phyloP scores from a whole-genome alignment of 2,888 invertebrate genomes.

The Clostera curtula region DNA sequence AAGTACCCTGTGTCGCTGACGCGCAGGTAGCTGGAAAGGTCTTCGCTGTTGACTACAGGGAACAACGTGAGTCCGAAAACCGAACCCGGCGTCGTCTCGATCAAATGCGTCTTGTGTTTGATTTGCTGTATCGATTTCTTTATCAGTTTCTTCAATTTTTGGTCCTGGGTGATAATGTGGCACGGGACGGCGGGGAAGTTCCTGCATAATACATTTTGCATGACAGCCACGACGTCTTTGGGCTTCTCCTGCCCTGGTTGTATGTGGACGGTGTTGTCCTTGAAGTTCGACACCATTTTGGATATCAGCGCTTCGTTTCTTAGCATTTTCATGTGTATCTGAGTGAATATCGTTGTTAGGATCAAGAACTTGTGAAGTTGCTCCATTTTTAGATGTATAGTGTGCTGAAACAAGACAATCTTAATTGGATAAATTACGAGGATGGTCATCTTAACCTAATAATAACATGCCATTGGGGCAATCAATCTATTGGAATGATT shows the following conservation, averaged over 20 bases:
- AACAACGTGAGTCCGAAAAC: constrained; percentile 34
- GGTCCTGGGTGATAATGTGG: constrained; percentile 44
- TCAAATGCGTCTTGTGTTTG: constrained; percentile 37
- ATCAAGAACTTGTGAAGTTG: constrained; percentile 10
- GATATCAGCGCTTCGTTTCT: constrained; percentile 56
- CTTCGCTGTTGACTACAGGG: constrained; percentile 49
- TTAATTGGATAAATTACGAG: too few relatives aligned
- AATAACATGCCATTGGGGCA: too few relatives aligned
- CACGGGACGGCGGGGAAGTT: constrained; percentile 60
- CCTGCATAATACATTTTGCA: constrained; percentile 57
- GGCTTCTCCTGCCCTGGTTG: constrained; percentile 11
- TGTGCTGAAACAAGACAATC: constrained; percentile 14
- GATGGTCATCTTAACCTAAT: too few relatives aligned
- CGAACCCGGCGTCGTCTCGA: constrained; percentile 32
- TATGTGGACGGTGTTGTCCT: constrained; percentile 26
- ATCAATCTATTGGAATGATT: too few relatives aligned
- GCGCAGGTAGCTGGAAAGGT: constrained; percentile 43
- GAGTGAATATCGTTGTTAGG: constrained; percentile 13
- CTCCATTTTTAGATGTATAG: constrained; percentile 7
- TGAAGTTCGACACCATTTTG: constrained; percentile 59
- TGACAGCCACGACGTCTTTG: constrained; percentile 32
- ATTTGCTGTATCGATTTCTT: constrained; percentile 53
- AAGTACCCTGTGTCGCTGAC: constrained; percentile 30
- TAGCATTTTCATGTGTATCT: constrained; percentile 37
- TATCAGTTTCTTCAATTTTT: constrained; percentile 40